Percentiles rank a stretch among this genome's conserved stretches.
These are phyloP conservation scores for Karalla daura DNA, from an alignment of 2,797 vertebrate genomes.

Conservation along the genomic window DNA sequence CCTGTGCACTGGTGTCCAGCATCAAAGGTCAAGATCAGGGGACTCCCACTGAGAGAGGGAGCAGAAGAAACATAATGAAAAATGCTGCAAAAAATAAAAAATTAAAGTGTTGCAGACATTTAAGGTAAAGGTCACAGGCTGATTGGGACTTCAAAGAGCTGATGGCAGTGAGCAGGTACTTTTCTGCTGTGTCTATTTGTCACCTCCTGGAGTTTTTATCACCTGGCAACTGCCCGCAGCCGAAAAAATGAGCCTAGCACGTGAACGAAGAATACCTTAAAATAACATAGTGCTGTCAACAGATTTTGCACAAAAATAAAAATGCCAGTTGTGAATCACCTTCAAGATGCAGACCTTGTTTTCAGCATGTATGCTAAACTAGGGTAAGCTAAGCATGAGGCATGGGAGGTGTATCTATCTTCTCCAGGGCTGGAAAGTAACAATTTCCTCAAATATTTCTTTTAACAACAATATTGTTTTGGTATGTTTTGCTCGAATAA, in stretches of 20 bases:
- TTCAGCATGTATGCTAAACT: too few species aligned
- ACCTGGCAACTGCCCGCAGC: not conserved
- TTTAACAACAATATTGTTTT: not conserved
- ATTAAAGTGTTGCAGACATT: conserved; percentile 11
- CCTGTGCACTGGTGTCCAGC: conserved; percentile 25
- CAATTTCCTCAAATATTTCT: too few species aligned
- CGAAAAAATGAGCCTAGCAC: not conserved
- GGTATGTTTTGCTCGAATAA: not conserved
- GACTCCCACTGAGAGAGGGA: conserved; percentile 2
- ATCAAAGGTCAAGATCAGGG: conserved; percentile 26
- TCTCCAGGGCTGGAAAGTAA: too few species aligned
- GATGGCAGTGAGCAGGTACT: not conserved
- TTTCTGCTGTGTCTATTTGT: not conserved
- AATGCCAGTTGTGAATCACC: too few species aligned
- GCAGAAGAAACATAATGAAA: not conserved
- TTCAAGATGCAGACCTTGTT: too few species aligned
- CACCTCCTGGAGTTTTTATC: not conserved
- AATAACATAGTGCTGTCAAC: not conserved
- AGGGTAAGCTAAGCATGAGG: too few species aligned
- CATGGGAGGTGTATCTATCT: too few species aligned
- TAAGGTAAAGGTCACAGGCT: not conserved
- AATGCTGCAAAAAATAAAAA: conserved; percentile 7
- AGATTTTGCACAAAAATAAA: too few species aligned
- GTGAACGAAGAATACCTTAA: not conserved
- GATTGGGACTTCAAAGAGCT: not conserved